phyloP scores from a whole-genome alignment of 1,140 invertebrate species.

The Pectinophora gossypiella region DNA sequence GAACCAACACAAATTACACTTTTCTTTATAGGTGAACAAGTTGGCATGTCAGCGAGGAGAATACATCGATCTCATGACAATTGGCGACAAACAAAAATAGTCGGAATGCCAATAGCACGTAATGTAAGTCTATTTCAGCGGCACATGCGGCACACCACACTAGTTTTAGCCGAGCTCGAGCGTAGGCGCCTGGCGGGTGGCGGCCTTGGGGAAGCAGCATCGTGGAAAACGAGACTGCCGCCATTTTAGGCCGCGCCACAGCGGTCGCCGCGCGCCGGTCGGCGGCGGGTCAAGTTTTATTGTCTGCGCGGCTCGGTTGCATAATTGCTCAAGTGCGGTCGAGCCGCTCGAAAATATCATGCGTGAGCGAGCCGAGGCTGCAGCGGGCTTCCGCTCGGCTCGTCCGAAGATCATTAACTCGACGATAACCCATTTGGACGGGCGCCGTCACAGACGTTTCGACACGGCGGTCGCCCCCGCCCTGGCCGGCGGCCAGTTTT shows the following conservation, averaged over 20 bases:
- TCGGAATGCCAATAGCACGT: slow-evolving; percentile 58
- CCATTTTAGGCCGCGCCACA: slow-evolving; percentile 68
- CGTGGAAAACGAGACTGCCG: slow-evolving; percentile 56
- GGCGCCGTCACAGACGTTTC: slow-evolving; percentile 44
- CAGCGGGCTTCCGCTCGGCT: slow-evolving; percentile 19
- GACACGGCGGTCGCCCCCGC: slow-evolving; percentile 27
- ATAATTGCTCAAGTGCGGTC: slow-evolving; percentile 41
- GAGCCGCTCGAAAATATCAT: slow-evolving; percentile 51
- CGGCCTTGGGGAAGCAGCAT: slow-evolving; percentile 53
- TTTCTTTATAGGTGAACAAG: slow-evolving; percentile 22
- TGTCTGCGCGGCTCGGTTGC: slow-evolving; percentile 60
- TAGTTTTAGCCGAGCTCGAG: slow-evolving; percentile 57
- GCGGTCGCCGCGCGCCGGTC: slow-evolving; percentile 33
- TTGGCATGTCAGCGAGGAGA: slow-evolving; percentile 34
- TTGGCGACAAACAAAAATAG: slow-evolving; percentile 58
- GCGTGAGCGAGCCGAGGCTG: slow-evolving; percentile 27
- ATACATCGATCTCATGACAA: slow-evolving; percentile 16
- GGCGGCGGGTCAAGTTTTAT: slow-evolving; percentile 72
- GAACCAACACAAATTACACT: slow-evolving; percentile 28
- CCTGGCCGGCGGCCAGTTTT: slow-evolving; percentile 33
- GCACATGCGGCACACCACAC: slow-evolving; percentile 47
- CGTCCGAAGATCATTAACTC: slow-evolving; percentile 56
- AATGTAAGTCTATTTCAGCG: slow-evolving; percentile 62
- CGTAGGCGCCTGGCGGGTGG: slow-evolving; percentile 63
- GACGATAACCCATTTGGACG: slow-evolving; percentile 49